Evolutionary conservation across 2,113 vertebrate genomes (phyloP).

Genomic region (Lepus americanus): DNA sequence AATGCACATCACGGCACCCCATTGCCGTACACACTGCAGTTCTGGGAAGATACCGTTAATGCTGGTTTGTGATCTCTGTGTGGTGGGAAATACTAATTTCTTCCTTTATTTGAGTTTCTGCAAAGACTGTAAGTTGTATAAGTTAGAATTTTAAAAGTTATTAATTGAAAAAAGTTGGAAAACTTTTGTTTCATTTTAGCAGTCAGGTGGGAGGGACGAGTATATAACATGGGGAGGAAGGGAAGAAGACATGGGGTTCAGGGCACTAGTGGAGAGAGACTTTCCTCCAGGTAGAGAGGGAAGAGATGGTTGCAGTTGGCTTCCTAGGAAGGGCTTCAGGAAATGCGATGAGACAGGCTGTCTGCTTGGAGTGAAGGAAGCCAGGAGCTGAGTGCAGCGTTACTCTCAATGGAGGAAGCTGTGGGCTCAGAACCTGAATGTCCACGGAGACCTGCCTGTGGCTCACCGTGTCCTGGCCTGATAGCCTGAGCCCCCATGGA

Average conservation of each 20-base stretch:
- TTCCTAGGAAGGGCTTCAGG: not conserved
- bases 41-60: not conserved
- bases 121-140: not conserved
- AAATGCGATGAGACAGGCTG: not conserved
- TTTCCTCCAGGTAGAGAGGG: not conserved
- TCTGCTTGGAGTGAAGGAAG: not conserved
- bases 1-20: not conserved
- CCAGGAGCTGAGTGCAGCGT: not conserved
- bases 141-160: not conserved
- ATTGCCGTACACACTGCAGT: not conserved
- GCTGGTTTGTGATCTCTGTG: not conserved
- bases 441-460: not conserved
- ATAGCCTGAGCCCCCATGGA: not conserved
- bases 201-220: not conserved
- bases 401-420: not conserved
- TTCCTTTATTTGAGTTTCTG: not conserved
- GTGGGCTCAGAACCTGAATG: not conserved
- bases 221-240: not conserved
- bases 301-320: not conserved
- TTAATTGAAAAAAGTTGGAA: not conserved
- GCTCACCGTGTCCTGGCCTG: not conserved
- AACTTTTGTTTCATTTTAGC: too few species aligned
- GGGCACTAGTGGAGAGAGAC: not conserved
- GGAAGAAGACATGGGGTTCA: not conserved
- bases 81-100: not conserved